Evolutionary conservation across 2,113 vertebrate genomes (phyloP).

Genomic region (Fukomys damarensis): DNA sequence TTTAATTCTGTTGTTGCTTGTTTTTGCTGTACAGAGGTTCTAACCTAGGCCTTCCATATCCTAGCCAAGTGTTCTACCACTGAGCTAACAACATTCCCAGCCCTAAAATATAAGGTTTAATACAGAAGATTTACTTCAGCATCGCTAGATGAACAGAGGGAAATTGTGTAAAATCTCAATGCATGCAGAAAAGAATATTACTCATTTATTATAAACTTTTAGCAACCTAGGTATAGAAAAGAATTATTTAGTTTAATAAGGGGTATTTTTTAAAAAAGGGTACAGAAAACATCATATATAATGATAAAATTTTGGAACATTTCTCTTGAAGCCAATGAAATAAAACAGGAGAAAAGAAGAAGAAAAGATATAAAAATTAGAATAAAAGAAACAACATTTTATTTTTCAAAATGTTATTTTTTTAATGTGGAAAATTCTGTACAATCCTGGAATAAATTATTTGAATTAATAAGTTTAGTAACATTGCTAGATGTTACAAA

Average conservation of each 20-base stretch:
- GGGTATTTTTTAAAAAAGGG: neutral
- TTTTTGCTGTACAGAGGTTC: neutral
- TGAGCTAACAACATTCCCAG: neutral
- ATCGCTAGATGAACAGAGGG: conserved; percentile 11
- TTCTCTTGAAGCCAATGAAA: conserved; percentile 32
- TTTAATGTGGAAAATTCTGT: neutral
- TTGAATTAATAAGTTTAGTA: conserved; percentile 35
- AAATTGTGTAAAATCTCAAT: neutral
- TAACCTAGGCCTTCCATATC: neutral
- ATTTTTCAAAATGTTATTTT: conserved; percentile 26
- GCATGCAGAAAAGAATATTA: neutral
- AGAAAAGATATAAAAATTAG: neutral
- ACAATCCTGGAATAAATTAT: neutral
- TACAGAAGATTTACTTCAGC: conserved; percentile 34
- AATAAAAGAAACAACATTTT: neutral
- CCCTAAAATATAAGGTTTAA: neutral
- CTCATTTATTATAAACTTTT: neutral
- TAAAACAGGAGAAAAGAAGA: neutral
- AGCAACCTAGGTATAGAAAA: conserved; percentile 7
- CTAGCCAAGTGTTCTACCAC: neutral
- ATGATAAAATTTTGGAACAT: neutral
- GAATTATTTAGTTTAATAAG: conserved; percentile 14
- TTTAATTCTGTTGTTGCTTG: neutral
- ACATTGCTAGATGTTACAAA: neutral
- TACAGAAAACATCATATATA: neutral